Percentiles rank a stretch among this genome's conserved stretches.
Conservation (phyloP, 2,797 vertebrate genomes). For the Tokudaia muenninki region DNA sequence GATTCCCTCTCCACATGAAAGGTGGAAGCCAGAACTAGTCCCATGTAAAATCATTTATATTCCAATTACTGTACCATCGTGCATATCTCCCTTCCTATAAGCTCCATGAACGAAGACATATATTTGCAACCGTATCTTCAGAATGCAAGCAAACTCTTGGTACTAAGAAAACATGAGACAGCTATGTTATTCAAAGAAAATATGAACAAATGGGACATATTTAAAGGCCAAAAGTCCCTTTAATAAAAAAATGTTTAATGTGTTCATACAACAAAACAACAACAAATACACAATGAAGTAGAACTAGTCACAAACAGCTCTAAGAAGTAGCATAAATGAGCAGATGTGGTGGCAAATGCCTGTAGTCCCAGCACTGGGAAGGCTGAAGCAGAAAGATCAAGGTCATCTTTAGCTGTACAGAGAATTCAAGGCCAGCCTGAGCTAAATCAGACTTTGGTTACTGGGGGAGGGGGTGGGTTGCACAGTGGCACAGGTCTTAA, state of each 20-base stretch:
- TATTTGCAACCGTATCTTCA: not conserved
- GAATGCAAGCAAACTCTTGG: not conserved
- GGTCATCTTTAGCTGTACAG: too few species aligned
- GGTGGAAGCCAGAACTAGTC: not conserved
- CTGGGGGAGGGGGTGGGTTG: too few species aligned
- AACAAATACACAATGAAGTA: not conserved
- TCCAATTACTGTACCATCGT: not conserved
- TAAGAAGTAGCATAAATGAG: not conserved
- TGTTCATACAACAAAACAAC: slow-evolving; percentile 13
- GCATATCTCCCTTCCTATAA: slow-evolving; percentile 30
- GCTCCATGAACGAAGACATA: not conserved
- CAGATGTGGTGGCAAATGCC: not conserved
- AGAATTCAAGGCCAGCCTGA: not conserved
- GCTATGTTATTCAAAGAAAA: slow-evolving; percentile 20
- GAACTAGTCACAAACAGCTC: not conserved
- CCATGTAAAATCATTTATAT: slow-evolving; percentile 34
- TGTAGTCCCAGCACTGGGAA: not conserved
- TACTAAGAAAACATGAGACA: not conserved
- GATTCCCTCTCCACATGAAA: not conserved
- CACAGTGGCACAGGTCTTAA: not conserved
- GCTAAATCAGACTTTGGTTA: not conserved
- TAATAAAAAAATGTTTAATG: slow-evolving; percentile 23
- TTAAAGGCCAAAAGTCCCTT: slow-evolving; percentile 40
- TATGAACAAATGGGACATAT: not conserved
- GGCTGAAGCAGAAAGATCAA: not conserved